phyloP scores from a whole-genome alignment of 2,888 invertebrate genomes.

The Lasius fuliginosus region DNA sequence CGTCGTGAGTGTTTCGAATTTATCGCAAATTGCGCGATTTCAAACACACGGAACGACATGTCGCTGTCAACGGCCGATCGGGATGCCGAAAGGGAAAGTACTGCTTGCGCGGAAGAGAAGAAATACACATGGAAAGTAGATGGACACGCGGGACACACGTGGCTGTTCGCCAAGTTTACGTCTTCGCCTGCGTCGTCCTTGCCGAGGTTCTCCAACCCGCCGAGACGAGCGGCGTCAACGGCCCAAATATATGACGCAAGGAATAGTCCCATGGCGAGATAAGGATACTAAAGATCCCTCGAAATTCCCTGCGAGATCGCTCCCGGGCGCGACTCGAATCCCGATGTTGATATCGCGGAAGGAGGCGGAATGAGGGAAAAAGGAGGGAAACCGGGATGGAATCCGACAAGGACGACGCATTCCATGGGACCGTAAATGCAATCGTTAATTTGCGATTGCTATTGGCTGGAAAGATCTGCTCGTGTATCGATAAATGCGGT shows the following conservation, averaged over 20 bases:
- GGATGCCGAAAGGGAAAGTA: constrained; percentile 16
- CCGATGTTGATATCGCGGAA: constrained; percentile 33
- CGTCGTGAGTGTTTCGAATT: background rate
- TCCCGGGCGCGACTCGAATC: constrained; percentile 33
- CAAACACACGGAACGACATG: background rate
- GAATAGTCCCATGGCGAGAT: constrained; percentile 58
- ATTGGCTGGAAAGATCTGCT: background rate
- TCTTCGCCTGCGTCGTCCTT: constrained; percentile 79
- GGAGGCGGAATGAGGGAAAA: background rate
- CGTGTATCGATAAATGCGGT: background rate
- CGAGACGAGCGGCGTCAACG: constrained; percentile 78
- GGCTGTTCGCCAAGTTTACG: constrained; percentile 52
- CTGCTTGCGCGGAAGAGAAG: constrained; percentile 41
- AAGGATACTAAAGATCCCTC: constrained; percentile 65
- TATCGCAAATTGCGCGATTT: background rate
- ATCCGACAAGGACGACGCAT: constrained; percentile 44
- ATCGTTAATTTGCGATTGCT: constrained; percentile 10
- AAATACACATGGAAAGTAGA: constrained; percentile 14
- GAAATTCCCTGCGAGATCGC: constrained; percentile 67
- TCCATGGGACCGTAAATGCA: constrained; percentile 38
- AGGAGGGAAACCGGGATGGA: constrained; percentile 44
- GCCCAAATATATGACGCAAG: constrained; percentile 84
- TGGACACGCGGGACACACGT: constrained; percentile 45
- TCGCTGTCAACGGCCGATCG: constrained; percentile 4
- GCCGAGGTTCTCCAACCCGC: constrained; percentile 83